Conservation (phyloP, 2,888 invertebrate genomes). For the Volucella bombylans region DNA sequence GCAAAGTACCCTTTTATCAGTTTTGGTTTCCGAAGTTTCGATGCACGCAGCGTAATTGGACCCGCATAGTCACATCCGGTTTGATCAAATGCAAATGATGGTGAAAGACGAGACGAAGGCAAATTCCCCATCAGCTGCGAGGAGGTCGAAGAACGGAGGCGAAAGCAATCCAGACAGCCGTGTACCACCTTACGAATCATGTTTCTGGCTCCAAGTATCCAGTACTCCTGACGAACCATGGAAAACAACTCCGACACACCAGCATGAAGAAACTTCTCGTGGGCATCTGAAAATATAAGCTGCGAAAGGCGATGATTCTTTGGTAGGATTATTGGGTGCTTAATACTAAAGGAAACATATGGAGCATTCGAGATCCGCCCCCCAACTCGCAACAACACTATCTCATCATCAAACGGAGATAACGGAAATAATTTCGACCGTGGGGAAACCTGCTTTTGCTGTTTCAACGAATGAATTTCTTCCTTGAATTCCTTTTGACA, state of each 20-base stretch:
- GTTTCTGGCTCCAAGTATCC: slow-evolving; percentile 49
- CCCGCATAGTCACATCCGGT: slow-evolving; percentile 26
- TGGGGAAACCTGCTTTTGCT: not conserved
- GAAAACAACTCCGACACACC: not conserved
- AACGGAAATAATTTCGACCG: not conserved
- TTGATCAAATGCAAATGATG: not conserved
- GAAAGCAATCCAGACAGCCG: slow-evolving; percentile 34
- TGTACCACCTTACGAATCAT: slow-evolving; percentile 47
- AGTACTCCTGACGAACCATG: slow-evolving; percentile 38
- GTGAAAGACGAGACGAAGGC: slow-evolving; percentile 17
- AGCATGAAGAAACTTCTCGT: not conserved
- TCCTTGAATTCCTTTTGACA: not conserved
- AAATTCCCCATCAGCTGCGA: slow-evolving; percentile 45
- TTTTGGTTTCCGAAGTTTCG: too few species aligned
- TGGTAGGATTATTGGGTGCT: not conserved
- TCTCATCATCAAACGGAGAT: not conserved
- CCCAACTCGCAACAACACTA: not conserved
- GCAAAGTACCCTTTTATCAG: too few species aligned
- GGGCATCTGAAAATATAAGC: not conserved
- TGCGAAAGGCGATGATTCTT: not conserved
- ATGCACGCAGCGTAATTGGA: slow-evolving; percentile 2
- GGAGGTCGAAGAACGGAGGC: slow-evolving; percentile 25
- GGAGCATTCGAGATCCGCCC: not conserved
- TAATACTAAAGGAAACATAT: not conserved
- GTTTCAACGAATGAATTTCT: not conserved